Evolutionary conservation across 1,140 invertebrate species (phyloP).

Genomic region (Brachionus sp.): DNA sequence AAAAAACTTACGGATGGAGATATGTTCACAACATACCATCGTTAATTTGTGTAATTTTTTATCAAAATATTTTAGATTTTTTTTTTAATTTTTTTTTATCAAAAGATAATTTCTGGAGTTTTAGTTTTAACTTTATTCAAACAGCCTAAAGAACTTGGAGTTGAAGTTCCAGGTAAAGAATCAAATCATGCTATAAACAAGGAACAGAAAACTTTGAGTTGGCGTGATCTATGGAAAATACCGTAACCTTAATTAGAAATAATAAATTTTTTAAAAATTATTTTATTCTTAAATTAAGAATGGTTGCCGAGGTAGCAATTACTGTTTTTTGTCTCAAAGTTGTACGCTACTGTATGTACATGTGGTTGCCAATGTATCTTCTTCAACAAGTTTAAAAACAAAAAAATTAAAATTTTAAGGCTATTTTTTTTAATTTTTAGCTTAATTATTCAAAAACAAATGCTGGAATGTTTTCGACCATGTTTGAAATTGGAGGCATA

Average conservation of each 20-base stretch:
- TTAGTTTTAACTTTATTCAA: slow-evolving; percentile 56
- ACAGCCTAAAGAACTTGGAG: slow-evolving; percentile 56
- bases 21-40: slow-evolving; percentile 58
- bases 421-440: slow-evolving; percentile 48
- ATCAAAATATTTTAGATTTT: not conserved
- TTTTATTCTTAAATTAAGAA: slow-evolving; percentile 49
- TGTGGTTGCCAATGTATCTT: slow-evolving; percentile 64
- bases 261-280: not conserved
- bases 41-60: slow-evolving; percentile 53
- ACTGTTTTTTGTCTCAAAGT: slow-evolving; percentile 63
- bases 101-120: slow-evolving; percentile 53
- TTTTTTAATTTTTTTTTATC: slow-evolving; percentile 14
- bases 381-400: slow-evolving; percentile 53
- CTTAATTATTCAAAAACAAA: slow-evolving; percentile 59
- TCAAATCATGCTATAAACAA: not conserved
- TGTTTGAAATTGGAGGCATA: slow-evolving; percentile 63
- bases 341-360: slow-evolving; percentile 63
- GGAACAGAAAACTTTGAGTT: not conserved
- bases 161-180: slow-evolving; percentile 57
- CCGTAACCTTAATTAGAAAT: not conserved
- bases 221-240: slow-evolving; percentile 3
- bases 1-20: slow-evolving; percentile 60
- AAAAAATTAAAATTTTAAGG: not conserved
- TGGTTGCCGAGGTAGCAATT: slow-evolving; percentile 61
- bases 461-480: slow-evolving; percentile 62